Base-by-base conservation (phyloP, 2,888 invertebrate species). In the Microctonus aethiopoides region DNA sequence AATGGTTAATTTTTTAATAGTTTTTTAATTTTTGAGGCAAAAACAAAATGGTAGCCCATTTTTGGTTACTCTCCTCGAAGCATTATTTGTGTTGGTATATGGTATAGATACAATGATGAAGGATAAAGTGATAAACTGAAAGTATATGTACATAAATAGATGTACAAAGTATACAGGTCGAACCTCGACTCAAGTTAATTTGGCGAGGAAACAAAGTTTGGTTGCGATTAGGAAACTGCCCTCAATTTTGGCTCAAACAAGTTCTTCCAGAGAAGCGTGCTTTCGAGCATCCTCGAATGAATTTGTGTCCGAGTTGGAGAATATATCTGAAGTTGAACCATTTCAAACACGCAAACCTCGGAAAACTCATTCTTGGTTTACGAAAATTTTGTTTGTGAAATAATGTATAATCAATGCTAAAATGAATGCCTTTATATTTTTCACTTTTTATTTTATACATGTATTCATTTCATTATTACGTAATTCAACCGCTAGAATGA, bases 181-280 rank as follows among this genome's bases (percentile, higher is more conserved):
- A 4, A 60, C 54, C 56, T n/a, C 34, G 39, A 54, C 26, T 67
- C 67, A 22, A 52, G 60, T 67, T 56, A 68, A 68, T 61, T 70
- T 46, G 61, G 65, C 41, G 20, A 67, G 51, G 34, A 16, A 32
- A 65, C 29, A 24, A 72, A 68, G 34, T 68, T 66, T 68, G 32
- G 39, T 20, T 46, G 39, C 29, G 56, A 62, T 56, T 66, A 57
- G 56, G 39, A 61, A 68, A 68, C 56, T 63, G 62, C 13, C 39
- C 72, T 66, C 26, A 62, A 72, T 68, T 72, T 68, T 62, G 41
- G 41, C 20, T 36, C 5, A 46, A 46, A 36, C 22, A 61, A 68
- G 62, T 72, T 66, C 11, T 52, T 56, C 13, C 51, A 52, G 41
- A 52, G 41, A 24, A 56, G 36, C 60, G 51, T 59, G 60, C 32